Evolutionary conservation across 2,888 invertebrate genomes (phyloP), one percentile per base, ranked within the genome.

Genomic region (Nemurella pictetii): DNA sequence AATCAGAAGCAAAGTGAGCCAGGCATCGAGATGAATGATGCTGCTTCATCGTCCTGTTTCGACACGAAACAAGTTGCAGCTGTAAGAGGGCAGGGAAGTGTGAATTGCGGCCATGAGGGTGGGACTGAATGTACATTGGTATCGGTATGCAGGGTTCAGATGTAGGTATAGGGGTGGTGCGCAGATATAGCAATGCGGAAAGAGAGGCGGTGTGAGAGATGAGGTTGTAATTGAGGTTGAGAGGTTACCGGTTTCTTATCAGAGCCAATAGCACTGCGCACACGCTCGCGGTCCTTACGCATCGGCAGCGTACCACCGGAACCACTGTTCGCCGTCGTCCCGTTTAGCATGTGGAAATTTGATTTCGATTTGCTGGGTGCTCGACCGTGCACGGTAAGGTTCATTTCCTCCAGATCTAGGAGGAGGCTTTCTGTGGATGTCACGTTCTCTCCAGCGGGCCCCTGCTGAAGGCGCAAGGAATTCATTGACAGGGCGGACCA

Each of bases 331-430:
- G 55, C 9, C 55, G 55, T 55, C 55, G 55, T 55, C 20, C 55
- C 55, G 12, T 55, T 55, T 20, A 55, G 20, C 55, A 55, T 55
- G 55, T 55, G 55, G 55, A 55, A 3, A 55, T 55, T 55, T 55
- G 55, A 55, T 55, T 55, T 55, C 55, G 55, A 55, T 12, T 55
- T 55, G 55, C 20, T 55, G 55, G 55, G 55, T 20, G 55, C 15
- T 2, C 55, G 55, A 55, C 20, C 20, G 55, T 55, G 55, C 9
- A 55, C 55, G 55, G 55, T 55, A 55, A 26, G 75, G 75, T 26
- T 27, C 75, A 75, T 75, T 26, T 26, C 75, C 75, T 75, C 75
- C 20, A 75, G 75, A 28, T 75, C 75, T 28, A 75, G 75, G 75
- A 75, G 75, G 75, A 75, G 75, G 75, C 75, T 75, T 55, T 55